Conservation (phyloP, 2,888 invertebrate genomes). For the Mylabris sibirica region DNA sequence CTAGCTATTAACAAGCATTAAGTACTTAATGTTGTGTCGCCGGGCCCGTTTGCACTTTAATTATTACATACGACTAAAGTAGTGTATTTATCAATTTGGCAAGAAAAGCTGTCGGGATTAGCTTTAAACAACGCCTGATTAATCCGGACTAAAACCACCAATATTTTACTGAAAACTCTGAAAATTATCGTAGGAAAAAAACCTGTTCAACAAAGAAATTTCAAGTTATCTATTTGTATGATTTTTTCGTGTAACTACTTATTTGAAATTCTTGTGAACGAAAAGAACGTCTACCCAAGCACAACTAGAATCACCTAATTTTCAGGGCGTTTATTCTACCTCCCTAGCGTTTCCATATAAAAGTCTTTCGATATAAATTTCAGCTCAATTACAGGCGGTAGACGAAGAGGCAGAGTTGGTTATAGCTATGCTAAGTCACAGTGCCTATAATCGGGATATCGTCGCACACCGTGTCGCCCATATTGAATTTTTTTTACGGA, state of each 20-base stretch:
- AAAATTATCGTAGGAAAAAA: too few species aligned
- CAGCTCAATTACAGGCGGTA: conserved; percentile 36
- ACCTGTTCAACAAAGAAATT: too few species aligned
- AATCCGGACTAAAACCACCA: neutral
- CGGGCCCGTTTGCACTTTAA: conserved; percentile 46
- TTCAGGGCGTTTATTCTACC: conserved; percentile 27
- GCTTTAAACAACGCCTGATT: neutral
- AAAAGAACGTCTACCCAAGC: neutral
- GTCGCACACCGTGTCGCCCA: conserved; percentile 37
- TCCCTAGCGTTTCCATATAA: neutral
- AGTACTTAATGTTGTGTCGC: conserved; percentile 55
- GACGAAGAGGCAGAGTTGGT: conserved; percentile 25
- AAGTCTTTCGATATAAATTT: conserved; percentile 27
- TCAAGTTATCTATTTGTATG: too few species aligned
- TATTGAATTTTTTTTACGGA: conserved; percentile 46
- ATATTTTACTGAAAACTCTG: neutral
- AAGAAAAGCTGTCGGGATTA: conserved; percentile 7
- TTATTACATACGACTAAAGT: conserved; percentile 15
- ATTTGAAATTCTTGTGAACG: neutral
- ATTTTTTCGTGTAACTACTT: too few species aligned
- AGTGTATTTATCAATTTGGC: conserved; percentile 14
- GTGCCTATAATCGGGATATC: conserved; percentile 38
- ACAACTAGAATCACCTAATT: conserved; percentile 33
- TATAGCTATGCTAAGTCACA: conserved; percentile 40
- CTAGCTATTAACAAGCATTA: conserved; percentile 57